Percentiles rank a stretch among this genome's conserved stretches.
These are phyloP conservation scores for Pachyramphus minor DNA, from an alignment of 2,113 vertebrate species.

Conservation along the genomic window DNA sequence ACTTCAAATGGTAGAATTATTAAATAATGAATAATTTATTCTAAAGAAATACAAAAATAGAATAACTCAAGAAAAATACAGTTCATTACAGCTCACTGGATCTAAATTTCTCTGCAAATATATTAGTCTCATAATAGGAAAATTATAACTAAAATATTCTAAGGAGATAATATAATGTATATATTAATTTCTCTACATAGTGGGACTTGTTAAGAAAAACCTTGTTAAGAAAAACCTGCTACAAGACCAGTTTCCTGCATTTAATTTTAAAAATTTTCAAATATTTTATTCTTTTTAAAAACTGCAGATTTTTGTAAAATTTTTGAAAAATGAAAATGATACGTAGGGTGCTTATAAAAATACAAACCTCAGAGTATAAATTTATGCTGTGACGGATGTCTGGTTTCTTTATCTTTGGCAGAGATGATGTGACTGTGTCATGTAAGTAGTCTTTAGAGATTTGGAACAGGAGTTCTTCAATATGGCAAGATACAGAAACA, in stretches of 20 bases:
- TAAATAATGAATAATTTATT: neutral
- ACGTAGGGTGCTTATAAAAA: neutral
- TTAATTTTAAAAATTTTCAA: neutral
- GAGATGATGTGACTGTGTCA: neutral
- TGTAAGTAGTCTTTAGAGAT: neutral
- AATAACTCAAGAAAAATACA: neutral
- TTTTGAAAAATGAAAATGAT: neutral
- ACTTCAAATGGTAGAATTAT: neutral
- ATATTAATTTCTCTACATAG: neutral
- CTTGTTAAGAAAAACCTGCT: neutral
- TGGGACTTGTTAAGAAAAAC: too few species aligned
- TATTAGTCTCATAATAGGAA: neutral
- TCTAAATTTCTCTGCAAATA: neutral
- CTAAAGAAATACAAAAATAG: neutral
- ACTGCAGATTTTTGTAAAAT: neutral
- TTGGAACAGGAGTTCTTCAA: neutral
- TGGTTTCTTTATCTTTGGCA: neutral
- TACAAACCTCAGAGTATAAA: neutral
- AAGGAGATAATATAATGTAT: neutral
- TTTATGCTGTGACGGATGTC: neutral
- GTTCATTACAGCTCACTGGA: neutral
- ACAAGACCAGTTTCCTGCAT: neutral
- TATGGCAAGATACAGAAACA: neutral
- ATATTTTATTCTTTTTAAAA: neutral
- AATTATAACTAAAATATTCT: neutral